phyloP scores from a whole-genome alignment of 2,888 invertebrate species.

The Cremastobaeus sp. region DNA sequence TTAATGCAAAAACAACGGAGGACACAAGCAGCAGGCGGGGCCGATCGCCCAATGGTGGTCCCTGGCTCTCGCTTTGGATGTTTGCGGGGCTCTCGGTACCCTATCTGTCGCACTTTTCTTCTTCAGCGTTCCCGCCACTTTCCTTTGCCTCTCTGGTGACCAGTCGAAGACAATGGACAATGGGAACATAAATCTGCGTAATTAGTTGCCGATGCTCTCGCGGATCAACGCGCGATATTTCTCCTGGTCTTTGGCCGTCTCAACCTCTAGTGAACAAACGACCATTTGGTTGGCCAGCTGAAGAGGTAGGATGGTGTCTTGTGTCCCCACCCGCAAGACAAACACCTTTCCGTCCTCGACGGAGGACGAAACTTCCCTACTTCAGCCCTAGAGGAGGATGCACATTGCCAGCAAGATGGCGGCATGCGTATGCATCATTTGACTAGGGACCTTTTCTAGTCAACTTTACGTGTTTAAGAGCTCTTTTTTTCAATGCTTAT shows the following conservation, averaged over 20 bases:
- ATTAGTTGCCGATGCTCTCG: conserved; percentile 87
- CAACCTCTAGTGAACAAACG: conserved; percentile 73
- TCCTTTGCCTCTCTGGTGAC: conserved; percentile 77
- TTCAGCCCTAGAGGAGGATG: conserved; percentile 65
- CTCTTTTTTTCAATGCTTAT: conserved; percentile 37
- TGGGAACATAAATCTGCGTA: conserved; percentile 96
- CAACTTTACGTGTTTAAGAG: conserved; percentile 34
- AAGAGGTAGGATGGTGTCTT: conserved; percentile 75
- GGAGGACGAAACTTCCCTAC: conserved; percentile 71
- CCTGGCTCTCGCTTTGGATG: conserved; percentile 60
- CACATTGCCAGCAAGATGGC: conserved; percentile 71
- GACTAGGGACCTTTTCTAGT: conserved; percentile 39
- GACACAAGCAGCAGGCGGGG: conserved; percentile 71
- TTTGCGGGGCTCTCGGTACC: conserved; percentile 48
- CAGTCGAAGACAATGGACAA: conserved; percentile 90
- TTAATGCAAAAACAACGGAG: conserved; percentile 54
- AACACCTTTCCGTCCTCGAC: conserved; percentile 53
- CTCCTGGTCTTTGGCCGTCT: conserved; percentile 63
- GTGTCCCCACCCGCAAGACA: conserved; percentile 68
- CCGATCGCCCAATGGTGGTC: conserved; percentile 70
- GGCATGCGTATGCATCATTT: conserved; percentile 59
- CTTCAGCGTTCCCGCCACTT: conserved; percentile 53
- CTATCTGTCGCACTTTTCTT: conserved; percentile 57
- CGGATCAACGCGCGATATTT: conserved; percentile 79
- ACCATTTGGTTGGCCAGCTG: conserved; percentile 77